Evolutionary conservation across 2,888 invertebrate species (phyloP), one percentile per base, ranked within the genome.

Genomic region (Metopia argyrocephala): DNA sequence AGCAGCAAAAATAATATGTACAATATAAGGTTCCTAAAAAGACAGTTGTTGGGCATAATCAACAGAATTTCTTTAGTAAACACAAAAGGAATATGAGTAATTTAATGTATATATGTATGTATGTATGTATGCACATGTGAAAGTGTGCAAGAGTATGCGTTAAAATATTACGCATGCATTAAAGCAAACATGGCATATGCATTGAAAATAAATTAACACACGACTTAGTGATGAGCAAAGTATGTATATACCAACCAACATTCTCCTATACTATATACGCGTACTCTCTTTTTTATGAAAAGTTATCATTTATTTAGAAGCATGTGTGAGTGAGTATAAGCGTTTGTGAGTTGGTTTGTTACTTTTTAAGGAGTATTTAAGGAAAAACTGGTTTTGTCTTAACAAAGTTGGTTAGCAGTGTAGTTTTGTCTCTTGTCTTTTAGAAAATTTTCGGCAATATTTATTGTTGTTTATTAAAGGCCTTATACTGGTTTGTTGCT

Each of bases 381-480:
- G 45, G 25, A 15, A 66, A 66, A 80, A 80, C 79, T 31, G 71
- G 79, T 80, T 80, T 79, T 50, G 52, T 52, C 38, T 23, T 31
- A 66, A 31, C 28, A 59, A 74, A 75, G 50, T 66, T 66, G 54
- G 52, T 66, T 54, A 15, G 38, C 15, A 3, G 38, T 38, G n/a
- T 50, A 38, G 20, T 59, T 69, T 27, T 25, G 21, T 59, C 15
- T 81, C 78, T n/a, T n/a, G n/a, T n/a, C n/a, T n/a, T n/a, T n/a
- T n/a, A n/a, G 38, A 61, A 69, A 65, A 74, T 70, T 70, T 78
- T 81, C 81, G 81, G 81, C 81, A 78, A 81, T 81, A 61, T 50
- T 71, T 62, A 76, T 75, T n/a, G 70, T 48, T 75, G n/a, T n/a
- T n/a, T n/a, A 57, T 74, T 65, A 56, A 71, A 62, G 64, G 79